Evolutionary conservation across 2,888 invertebrate genomes (phyloP).

Genomic region (Xylota sylvarum): DNA sequence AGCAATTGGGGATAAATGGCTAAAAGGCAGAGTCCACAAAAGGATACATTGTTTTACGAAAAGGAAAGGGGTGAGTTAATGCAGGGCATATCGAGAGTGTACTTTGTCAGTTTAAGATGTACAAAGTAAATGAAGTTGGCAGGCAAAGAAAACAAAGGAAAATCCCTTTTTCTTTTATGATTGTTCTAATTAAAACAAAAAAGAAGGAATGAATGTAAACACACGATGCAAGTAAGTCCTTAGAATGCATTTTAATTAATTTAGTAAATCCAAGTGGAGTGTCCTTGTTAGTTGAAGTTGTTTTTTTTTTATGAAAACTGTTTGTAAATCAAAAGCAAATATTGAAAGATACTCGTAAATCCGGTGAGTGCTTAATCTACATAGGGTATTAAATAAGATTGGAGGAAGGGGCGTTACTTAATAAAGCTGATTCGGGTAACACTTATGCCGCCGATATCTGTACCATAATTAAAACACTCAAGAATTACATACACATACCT

Average conservation of each 20-base stretch:
- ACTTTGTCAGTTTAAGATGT: slow-evolving; percentile 38
- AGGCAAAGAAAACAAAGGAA: slow-evolving; percentile 27
- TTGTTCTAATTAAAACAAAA: neutral
- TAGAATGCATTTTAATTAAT: slow-evolving; percentile 45
- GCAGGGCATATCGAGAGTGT: neutral
- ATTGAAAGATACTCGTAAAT: neutral
- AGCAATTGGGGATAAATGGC: slow-evolving; percentile 63
- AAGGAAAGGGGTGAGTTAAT: neutral
- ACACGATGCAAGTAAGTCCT: slow-evolving; percentile 3
- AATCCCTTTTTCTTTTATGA: neutral
- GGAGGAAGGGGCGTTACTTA: no score
- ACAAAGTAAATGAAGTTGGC: slow-evolving; percentile 33
- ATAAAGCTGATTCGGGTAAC: no score
- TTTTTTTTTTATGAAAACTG: neutral
- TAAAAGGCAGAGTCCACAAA: slow-evolving; percentile 32
- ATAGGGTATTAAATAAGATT: no score
- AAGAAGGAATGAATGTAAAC: neutral
- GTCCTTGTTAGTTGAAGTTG: neutral
- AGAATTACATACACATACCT: no score
- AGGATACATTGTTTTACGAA: slow-evolving; percentile 25
- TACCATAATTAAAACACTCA: no score
- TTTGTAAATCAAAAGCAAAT: neutral
- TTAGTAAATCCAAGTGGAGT: slow-evolving; percentile 2
- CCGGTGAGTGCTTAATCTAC: no score
- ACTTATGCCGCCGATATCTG: no score